These are phyloP conservation scores for Drosophila sordidapex DNA, from an alignment of 2,888 invertebrate genomes.

Conservation along the genomic window DNA sequence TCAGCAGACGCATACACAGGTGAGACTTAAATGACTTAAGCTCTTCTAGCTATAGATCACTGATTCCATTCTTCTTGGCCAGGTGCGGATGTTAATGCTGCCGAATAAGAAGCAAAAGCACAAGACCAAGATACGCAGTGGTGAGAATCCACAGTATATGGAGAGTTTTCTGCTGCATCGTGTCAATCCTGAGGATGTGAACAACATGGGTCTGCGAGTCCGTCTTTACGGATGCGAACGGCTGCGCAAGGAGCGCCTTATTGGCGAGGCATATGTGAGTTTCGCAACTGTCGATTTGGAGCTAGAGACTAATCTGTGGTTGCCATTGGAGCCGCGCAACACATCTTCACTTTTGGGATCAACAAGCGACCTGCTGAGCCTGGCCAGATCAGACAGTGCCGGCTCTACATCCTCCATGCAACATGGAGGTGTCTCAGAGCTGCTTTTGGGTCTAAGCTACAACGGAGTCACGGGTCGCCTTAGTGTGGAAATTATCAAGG, in stretches of 20 bases:
- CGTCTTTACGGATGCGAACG: slow-evolving; percentile 96
- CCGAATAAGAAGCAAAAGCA: slow-evolving; percentile 97
- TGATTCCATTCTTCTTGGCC: slow-evolving; percentile 58
- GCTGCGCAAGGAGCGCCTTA: slow-evolving; percentile 95
- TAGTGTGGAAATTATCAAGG: slow-evolving; percentile 93
- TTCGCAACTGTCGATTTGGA: slow-evolving; percentile 96
- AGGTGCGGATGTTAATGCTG: slow-evolving; percentile 93
- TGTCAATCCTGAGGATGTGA: slow-evolving; percentile 97
- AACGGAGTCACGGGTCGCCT: slow-evolving; percentile 97
- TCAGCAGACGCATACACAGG: slow-evolving; percentile 90
- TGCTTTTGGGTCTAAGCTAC: slow-evolving; percentile 95
- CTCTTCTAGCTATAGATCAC: background rate
- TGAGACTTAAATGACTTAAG: slow-evolving; percentile 77
- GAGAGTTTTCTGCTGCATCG: slow-evolving; percentile 95
- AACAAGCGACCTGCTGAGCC: slow-evolving; percentile 89
- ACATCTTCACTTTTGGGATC: slow-evolving; percentile 86
- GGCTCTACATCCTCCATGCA: slow-evolving; percentile 97
- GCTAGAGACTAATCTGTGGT: slow-evolving; percentile 95
- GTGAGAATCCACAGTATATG: slow-evolving; percentile 96
- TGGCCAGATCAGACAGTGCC: slow-evolving; percentile 96
- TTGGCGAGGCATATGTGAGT: slow-evolving; percentile 95
- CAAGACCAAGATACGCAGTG: slow-evolving; percentile 96
- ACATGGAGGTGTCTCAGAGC: slow-evolving; percentile 95
- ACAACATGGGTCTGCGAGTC: slow-evolving; percentile 95
- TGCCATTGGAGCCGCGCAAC: slow-evolving; percentile 91